Conservation (phyloP, 2,888 invertebrate species). For the Xestoiulus laeticollis region DNA sequence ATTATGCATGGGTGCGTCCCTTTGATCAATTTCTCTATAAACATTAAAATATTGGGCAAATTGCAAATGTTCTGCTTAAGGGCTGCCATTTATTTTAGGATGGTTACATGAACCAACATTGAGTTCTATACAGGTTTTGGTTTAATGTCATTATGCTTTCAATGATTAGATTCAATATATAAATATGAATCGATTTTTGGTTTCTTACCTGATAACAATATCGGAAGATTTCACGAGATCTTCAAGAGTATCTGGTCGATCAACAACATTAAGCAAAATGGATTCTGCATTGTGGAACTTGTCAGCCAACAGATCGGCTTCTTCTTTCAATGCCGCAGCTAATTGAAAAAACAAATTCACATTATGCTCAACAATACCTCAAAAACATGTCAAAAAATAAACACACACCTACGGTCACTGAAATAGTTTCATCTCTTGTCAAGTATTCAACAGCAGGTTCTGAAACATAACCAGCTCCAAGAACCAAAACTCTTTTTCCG, state of each 20-base stretch:
- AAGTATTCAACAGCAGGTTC: conserved; percentile 95
- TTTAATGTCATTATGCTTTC: no score
- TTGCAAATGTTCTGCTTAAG: no score
- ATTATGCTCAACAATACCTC: not conserved
- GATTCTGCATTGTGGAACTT: conserved; percentile 76
- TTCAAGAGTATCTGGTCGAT: conserved; percentile 74
- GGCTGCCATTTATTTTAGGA: no score
- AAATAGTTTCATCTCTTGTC: conserved; percentile 75
- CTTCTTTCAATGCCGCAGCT: conserved; percentile 85
- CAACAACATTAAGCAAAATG: conserved; percentile 82
- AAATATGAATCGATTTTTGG: no score
- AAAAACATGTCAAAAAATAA: not conserved
- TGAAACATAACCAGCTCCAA: conserved; percentile 96
- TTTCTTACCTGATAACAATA: conserved; percentile 66
- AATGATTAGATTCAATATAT: no score
- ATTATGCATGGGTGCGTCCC: no score
- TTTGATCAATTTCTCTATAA: no score
- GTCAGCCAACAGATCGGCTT: conserved; percentile 83
- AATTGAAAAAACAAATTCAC: not conserved
- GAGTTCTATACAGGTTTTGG: no score
- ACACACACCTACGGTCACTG: conserved; percentile 82
- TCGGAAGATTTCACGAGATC: conserved; percentile 74
- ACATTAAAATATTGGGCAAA: no score
- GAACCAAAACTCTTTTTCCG: conserved; percentile 78
- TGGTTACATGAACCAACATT: no score